phyloP scores from a whole-genome alignment of 35 echinoderm and acorn worm genomes.

The Stichopus chloronotus region DNA sequence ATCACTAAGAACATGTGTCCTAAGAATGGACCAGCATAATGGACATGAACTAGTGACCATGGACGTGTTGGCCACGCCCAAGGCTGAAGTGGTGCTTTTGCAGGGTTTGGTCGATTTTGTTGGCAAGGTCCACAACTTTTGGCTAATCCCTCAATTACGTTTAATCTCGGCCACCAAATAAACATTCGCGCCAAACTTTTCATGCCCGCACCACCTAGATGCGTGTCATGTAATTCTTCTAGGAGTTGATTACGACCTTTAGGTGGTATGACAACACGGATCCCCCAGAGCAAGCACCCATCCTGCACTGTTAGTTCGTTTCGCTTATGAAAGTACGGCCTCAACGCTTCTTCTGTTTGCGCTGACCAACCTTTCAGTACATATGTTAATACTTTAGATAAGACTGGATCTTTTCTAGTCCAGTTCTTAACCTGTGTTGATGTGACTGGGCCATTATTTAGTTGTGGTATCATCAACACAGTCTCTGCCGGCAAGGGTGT shows the following conservation, averaged over 20 bases:
- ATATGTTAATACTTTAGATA: constrained; percentile 39
- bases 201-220: constrained; percentile 61
- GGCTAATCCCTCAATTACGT: constrained; percentile 46
- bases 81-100: not conserved
- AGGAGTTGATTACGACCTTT: constrained; percentile 60
- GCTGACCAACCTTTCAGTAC: constrained; percentile 55
- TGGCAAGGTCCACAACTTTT: constrained; percentile 56
- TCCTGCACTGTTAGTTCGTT: constrained; percentile 69
- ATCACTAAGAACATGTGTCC: not conserved
- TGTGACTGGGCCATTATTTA: not conserved
- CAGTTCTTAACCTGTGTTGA: not conserved
- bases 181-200: constrained; percentile 51
- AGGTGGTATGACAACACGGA: constrained; percentile 63
- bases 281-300: constrained; percentile 72
- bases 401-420: not conserved
- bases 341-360: constrained; percentile 13
- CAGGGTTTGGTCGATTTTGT: not conserved
- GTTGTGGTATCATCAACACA: not conserved
- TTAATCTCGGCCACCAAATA: constrained; percentile 75
- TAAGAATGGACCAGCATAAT: not conserved
- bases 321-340: constrained; percentile 60
- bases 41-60: not conserved
- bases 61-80: constrained; percentile 18
- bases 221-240: constrained; percentile 69
- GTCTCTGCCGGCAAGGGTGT: not conserved